Evolutionary conservation across 2,113 vertebrate species (phyloP), one percentile per base, ranked within the genome.

Genomic region (Pogonocichla stellata): DNA sequence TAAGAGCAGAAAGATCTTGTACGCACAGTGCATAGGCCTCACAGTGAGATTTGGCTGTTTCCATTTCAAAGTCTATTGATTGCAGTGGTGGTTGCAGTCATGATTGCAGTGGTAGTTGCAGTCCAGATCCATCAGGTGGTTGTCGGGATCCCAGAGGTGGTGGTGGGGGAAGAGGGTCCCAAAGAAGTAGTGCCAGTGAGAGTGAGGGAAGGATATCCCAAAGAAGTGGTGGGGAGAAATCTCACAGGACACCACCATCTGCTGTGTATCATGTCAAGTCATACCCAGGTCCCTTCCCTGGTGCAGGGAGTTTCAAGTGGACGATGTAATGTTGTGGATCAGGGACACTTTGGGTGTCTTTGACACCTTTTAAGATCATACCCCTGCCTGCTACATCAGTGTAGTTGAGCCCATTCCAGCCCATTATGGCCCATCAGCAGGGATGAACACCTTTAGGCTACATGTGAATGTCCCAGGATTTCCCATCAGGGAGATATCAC

Each of bases 1-100:
- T 36, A 61, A 61, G 10, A 34, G 45, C 7, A 25, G 36, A 29
- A 71, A 43, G 45, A 19, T 82, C 12, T 61, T 61, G 12, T 16
- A 8, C 5, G 5, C 8, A 10, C 3, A 36, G 36, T 12, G 45
- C 0, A 0, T 8, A 19, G 56, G 20, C 16, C 33, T 82, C 2
- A 0, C 66, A 34, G 56, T 24, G 25, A 43, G 31, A 25, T 20
- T 51, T 20, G 16, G 31, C 24, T 61, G 31, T 15, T 51, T 19
- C 5, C 12, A 8, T 82, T 60, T 42, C 3, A 3, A 3, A 28
- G 23, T 10, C 51, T 80, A 3, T 38, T 36, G 3, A 15, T 34
- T 14, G 33, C 36, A 31, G 50, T 34, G 14, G 9, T 54, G 38
- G 14, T 17, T 72, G 22, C 17, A 54, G 28, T 10, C 2, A 0